Evolutionary conservation across 64 coral and sea anemone genomes (phyloP).

Genomic region (Porites australiensis): DNA sequence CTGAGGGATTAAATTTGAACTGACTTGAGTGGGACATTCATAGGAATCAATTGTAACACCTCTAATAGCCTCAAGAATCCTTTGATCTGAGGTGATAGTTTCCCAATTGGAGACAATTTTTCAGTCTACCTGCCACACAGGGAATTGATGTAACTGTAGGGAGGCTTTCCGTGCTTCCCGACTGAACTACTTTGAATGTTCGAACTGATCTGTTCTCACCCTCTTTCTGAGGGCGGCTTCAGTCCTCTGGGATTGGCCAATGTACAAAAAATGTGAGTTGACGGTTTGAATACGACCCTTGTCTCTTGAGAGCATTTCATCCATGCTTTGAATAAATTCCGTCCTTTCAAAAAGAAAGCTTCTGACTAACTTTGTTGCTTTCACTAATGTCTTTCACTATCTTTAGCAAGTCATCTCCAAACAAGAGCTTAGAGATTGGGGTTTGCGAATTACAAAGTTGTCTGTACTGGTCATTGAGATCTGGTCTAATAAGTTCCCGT

Average conservation of each 20-base stretch:
- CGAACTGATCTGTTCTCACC: neutral
- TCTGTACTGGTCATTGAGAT: constrained; percentile 41
- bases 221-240: neutral
- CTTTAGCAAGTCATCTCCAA: constrained; percentile 52
- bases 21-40: neutral
- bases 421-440: constrained; percentile 45
- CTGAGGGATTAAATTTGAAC: constrained; percentile 20
- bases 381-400: constrained; percentile 33
- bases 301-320: neutral
- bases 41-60: constrained; percentile 2
- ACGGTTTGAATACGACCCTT: neutral
- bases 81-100: constrained; percentile 32
- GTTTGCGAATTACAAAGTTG: constrained; percentile 62
- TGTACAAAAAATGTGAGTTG: neutral
- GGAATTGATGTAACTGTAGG: neutral
- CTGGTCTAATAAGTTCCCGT: constrained; percentile 54
- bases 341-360: neutral
- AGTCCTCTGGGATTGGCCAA: neutral
- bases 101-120: constrained; percentile 5
- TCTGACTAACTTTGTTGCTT: constrained; percentile 56
- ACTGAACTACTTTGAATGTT: constrained; percentile 25
- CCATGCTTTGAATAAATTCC: neutral
- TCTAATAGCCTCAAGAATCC: constrained; percentile 30
- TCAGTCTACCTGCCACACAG: constrained; percentile 14
- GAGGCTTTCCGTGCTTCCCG: constrained; percentile 16